phyloP scores from a whole-genome alignment of 2,888 invertebrate species.

The Trichopria drosophilae region DNA sequence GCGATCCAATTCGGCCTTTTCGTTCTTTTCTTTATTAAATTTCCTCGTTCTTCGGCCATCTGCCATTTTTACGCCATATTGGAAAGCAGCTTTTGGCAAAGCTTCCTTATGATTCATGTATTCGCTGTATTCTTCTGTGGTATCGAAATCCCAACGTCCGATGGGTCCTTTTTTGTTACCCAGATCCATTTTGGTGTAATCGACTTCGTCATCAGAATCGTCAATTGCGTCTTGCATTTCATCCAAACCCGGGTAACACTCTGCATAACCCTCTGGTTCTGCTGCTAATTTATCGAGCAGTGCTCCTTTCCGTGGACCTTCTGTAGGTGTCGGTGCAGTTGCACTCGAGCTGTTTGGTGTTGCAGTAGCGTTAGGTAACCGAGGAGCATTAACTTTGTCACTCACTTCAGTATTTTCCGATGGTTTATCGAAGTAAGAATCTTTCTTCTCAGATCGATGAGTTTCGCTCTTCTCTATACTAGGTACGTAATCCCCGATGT shows the following conservation, averaged over 20 bases:
- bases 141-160: conserved; percentile 98
- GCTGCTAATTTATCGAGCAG: conserved; percentile 78
- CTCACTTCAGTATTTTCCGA: conserved; percentile 61
- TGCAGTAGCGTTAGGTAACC: conserved; percentile 46
- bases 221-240: conserved; percentile 98
- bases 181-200: conserved; percentile 99
- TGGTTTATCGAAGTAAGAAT: conserved; percentile 78
- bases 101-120: conserved; percentile 99
- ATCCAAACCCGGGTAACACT: conserved; percentile 94
- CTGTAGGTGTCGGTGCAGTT: conserved; percentile 26
- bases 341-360: conserved; percentile 15
- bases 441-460: conserved; percentile 44
- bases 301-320: conserved; percentile 55
- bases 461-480: conserved; percentile 49
- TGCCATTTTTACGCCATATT: conserved; percentile 98
- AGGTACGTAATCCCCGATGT: conserved; percentile 87
- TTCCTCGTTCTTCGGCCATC: conserved; percentile 95
- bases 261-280: conserved; percentile 94
- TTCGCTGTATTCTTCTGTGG: conserved; percentile 96
- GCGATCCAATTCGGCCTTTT: conserved; percentile 92
- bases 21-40: conserved; percentile 87
- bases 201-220: conserved; percentile 98
- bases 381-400: conserved; percentile 56
- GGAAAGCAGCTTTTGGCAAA: conserved; percentile 97
- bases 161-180: conserved; percentile 98